phyloP scores from a whole-genome alignment of 2,888 invertebrate genomes.

The Noctua comes region DNA sequence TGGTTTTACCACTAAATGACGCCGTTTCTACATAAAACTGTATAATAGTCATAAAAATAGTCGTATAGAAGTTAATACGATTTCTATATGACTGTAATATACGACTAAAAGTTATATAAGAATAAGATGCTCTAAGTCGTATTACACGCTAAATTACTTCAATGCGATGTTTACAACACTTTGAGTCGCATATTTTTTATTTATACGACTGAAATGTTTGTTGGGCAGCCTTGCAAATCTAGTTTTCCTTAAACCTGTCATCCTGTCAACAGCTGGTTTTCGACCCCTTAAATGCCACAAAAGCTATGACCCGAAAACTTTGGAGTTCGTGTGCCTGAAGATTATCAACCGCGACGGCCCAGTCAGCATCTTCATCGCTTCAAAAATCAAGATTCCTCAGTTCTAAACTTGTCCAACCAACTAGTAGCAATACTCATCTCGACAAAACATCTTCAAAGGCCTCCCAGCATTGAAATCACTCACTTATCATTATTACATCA shows the following conservation, averaged over 20 bases:
- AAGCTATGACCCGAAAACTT: constrained; percentile 10
- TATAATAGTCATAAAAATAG: too few species aligned
- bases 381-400: not conserved
- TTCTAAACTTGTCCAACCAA: not conserved
- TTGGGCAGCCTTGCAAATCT: not conserved
- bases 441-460: not conserved
- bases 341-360: not conserved
- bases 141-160: too few species aligned
- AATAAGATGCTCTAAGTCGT: too few species aligned
- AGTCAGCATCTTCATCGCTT: not conserved
- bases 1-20: too few species aligned
- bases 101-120: too few species aligned
- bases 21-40: too few species aligned
- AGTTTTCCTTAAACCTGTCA: not conserved
- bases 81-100: too few species aligned
- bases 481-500: constrained; percentile 44
- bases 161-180: too few species aligned
- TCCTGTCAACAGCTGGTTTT: not conserved
- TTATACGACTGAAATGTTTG: too few species aligned
- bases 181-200: too few species aligned
- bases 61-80: too few species aligned
- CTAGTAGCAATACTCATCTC: not conserved
- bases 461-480: constrained; percentile 9
- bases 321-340: constrained; percentile 3
- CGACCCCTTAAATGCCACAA: not conserved